Conservation (phyloP, 2,888 invertebrate genomes). For the Oligia fasciuncula region DNA sequence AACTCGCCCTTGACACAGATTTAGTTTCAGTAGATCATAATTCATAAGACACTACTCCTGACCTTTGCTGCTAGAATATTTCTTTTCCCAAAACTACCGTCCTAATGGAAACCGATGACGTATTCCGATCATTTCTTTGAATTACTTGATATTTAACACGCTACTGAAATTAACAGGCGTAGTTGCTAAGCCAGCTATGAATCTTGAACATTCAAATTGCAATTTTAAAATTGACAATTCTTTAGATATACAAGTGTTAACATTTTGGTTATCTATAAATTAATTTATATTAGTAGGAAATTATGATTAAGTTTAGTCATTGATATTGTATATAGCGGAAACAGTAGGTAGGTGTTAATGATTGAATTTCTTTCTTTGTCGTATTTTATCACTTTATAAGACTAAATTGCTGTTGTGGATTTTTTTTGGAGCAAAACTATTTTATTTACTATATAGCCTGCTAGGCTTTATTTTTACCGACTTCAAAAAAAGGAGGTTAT, state of each 20-base stretch:
- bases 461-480: background rate
- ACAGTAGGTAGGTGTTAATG: conserved; percentile 7
- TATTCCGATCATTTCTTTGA: conserved; percentile 52
- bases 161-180: conserved; percentile 34
- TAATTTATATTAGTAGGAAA: background rate
- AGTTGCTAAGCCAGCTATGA: conserved; percentile 8
- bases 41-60: conserved; percentile 34
- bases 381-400: background rate
- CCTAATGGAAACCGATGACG: conserved; percentile 62
- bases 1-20: conserved; percentile 55
- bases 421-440: background rate
- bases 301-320: conserved; percentile 8
- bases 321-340: conserved; percentile 13
- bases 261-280: background rate
- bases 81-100: conserved; percentile 40
- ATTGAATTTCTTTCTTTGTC: background rate
- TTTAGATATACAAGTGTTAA: background rate
- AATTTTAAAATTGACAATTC: conserved; percentile 17
- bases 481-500: too few species aligned
- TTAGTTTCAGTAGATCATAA: conserved; percentile 27
- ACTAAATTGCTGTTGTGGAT: background rate
- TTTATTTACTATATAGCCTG: background rate
- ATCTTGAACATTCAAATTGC: background rate
- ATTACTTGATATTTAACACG: conserved; percentile 65
- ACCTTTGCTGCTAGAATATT: conserved; percentile 53